phyloP scores from a whole-genome alignment of 30 jellyfish, hydroid and myxozoan genomes.

The Rhopilema esculentum region DNA sequence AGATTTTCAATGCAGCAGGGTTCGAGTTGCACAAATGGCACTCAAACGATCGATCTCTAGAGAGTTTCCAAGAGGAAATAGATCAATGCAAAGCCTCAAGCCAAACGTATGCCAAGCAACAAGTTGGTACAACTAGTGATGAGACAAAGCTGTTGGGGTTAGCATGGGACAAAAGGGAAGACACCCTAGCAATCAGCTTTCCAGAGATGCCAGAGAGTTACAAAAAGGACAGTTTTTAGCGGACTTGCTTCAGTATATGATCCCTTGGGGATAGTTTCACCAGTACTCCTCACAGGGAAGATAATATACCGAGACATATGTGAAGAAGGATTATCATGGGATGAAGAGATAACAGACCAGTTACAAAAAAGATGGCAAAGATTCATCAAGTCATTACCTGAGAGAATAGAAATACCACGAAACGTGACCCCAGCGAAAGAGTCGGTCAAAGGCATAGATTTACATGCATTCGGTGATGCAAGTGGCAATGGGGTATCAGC shows the following conservation, averaged over 20 bases:
- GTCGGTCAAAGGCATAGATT: constrained; percentile 7
- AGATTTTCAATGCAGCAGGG: constrained; percentile 42
- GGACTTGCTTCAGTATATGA: constrained; percentile 56
- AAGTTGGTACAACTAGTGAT: not conserved
- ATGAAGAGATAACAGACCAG: constrained; percentile 26
- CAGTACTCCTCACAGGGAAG: constrained; percentile 56
- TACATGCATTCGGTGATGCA: constrained; percentile 69
- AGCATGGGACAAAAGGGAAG: constrained; percentile 59
- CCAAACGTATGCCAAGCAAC: constrained; percentile 31
- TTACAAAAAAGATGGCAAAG: not conserved
- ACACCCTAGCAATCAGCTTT: constrained; percentile 11
- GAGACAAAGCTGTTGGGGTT: constrained; percentile 45
- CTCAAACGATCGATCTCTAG: constrained; percentile 63
- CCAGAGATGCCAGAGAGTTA: constrained; percentile 41
- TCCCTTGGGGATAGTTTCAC: constrained; percentile 70
- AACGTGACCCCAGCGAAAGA: constrained; percentile 9
- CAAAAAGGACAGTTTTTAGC: constrained; percentile 63
- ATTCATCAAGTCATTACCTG: constrained; percentile 35
- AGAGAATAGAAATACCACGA: constrained; percentile 35
- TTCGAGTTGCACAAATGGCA: constrained; percentile 79
- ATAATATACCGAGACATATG: constrained; percentile 47
- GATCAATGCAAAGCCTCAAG: not conserved
- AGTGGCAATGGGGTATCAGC: constrained; percentile 51
- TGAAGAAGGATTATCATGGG: constrained; percentile 58
- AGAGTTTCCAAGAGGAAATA: constrained; percentile 9